phyloP scores from a whole-genome alignment of 2,888 invertebrate species.

The Lochmaea capreae region DNA sequence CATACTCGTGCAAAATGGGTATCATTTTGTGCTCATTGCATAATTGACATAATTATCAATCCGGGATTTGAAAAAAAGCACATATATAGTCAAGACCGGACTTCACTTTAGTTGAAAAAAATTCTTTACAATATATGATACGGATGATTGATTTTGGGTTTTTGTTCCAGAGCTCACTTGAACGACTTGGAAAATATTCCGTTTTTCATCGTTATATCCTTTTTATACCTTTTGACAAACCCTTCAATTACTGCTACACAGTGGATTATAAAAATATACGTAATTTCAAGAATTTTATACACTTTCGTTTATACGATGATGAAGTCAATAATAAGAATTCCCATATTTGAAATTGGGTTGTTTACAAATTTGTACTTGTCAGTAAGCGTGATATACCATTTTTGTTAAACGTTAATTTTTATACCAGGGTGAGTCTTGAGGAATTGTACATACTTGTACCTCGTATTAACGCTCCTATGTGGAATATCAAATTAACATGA shows the following conservation, averaged over 20 bases:
- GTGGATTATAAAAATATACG: constrained; percentile 31
- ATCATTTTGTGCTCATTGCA: too few species aligned
- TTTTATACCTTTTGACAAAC: constrained; percentile 32
- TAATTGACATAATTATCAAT: not conserved
- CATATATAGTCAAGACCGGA: too few species aligned
- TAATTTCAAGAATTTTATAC: constrained; percentile 34
- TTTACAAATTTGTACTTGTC: constrained; percentile 24
- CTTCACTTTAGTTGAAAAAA: too few species aligned
- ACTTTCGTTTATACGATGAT: constrained; percentile 25
- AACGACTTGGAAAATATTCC: constrained; percentile 41
- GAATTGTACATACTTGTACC: too few species aligned
- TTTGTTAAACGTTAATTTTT: not conserved
- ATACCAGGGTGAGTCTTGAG: not conserved
- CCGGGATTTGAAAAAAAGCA: too few species aligned
- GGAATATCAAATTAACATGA: too few species aligned
- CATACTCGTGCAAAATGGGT: too few species aligned
- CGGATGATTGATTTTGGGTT: too few species aligned
- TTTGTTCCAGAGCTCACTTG: constrained; percentile 32
- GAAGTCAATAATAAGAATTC: constrained; percentile 28
- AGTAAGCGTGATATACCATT: constrained; percentile 31
- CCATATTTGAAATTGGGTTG: constrained; percentile 27
- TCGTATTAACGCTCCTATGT: too few species aligned
- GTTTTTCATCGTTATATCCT: constrained; percentile 36
- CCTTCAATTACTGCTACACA: constrained; percentile 29
- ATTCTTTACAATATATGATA: too few species aligned